These are phyloP conservation scores for Thyatira batis DNA, from an alignment of 2,888 invertebrate species.

Conservation along the genomic window DNA sequence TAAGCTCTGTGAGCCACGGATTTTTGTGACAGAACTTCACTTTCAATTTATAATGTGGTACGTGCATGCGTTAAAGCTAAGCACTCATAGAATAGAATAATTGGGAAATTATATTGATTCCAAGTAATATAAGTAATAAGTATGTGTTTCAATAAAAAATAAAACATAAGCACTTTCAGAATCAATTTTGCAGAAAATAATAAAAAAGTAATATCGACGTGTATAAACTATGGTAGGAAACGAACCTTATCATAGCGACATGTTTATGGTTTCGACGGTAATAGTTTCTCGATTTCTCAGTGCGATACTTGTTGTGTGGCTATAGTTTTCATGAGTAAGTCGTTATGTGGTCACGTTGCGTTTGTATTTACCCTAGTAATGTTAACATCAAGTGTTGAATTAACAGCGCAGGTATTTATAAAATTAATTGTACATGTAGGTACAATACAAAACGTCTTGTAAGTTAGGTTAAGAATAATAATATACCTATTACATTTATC, in stretches of 20 bases:
- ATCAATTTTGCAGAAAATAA: background rate
- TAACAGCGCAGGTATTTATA: slow-evolving; percentile 25
- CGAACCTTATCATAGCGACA: slow-evolving; percentile 23
- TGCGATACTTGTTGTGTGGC: slow-evolving; percentile 6
- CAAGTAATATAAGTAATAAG: too few species aligned
- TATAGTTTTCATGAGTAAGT: slow-evolving; percentile 42
- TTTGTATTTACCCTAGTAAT: slow-evolving; percentile 22
- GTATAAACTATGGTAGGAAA: background rate
- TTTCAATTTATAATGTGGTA: slow-evolving; percentile 17
- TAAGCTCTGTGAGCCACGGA: slow-evolving; percentile 18
- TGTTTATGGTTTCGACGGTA: slow-evolving; percentile 9
- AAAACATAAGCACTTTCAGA: background rate
- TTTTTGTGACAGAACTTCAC: slow-evolving; percentile 26
- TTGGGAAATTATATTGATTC: too few species aligned
- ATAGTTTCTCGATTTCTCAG: slow-evolving; percentile 8
- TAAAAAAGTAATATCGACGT: background rate
- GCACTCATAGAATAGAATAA: too few species aligned
- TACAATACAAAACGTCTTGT: background rate
- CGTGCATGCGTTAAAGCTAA: background rate
- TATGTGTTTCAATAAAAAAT: background rate
- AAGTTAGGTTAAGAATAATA: background rate
- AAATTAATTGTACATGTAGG: background rate
- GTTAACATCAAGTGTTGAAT: slow-evolving; percentile 16
- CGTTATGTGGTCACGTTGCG: slow-evolving; percentile 26
- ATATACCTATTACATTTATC: background rate